A percentile compares a stretch with the other conserved stretches of the same genome.
Evolutionary conservation across 2,113 vertebrate species (phyloP).

Genomic region (Otolemur garnettii): DNA sequence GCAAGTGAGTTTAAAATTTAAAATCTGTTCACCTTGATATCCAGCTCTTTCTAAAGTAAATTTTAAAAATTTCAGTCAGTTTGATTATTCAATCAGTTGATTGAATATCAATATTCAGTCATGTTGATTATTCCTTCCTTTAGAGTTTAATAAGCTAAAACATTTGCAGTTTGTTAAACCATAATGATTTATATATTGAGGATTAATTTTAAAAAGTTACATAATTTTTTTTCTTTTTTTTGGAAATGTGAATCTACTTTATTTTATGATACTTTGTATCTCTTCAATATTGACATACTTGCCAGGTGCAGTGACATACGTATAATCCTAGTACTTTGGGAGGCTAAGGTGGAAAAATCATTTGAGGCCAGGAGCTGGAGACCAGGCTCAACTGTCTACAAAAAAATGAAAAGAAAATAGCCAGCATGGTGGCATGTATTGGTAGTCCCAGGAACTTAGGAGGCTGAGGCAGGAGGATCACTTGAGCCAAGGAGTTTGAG

Average conservation of each 20-base stretch:
- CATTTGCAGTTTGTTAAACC: background rate
- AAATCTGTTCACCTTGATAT: conserved; percentile 21
- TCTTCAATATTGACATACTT: background rate
- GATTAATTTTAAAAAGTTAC: background rate
- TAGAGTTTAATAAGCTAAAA: background rate
- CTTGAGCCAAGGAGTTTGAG: too few species aligned
- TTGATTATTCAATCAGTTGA: too few species aligned
- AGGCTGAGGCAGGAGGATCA: too few species aligned
- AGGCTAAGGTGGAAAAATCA: too few species aligned
- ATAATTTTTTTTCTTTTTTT: conserved; percentile 2
- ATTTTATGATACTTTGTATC: background rate
- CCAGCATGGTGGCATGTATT: too few species aligned
- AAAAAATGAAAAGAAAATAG: too few species aligned
- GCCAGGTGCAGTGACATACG: too few species aligned
- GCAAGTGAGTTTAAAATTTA: background rate
- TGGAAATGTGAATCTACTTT: conserved; percentile 12
- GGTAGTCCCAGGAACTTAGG: too few species aligned
- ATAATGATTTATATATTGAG: background rate
- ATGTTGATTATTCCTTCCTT: background rate
- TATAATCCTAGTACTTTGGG: too few species aligned
- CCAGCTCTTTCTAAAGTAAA: conserved; percentile 7
- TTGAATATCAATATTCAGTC: too few species aligned
- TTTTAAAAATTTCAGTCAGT: background rate
- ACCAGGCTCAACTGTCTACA: too few species aligned
- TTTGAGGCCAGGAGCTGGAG: too few species aligned